Base-by-base conservation (phyloP, 2,113 vertebrate genomes). In the Coryphaenoides rupestris region DNA sequence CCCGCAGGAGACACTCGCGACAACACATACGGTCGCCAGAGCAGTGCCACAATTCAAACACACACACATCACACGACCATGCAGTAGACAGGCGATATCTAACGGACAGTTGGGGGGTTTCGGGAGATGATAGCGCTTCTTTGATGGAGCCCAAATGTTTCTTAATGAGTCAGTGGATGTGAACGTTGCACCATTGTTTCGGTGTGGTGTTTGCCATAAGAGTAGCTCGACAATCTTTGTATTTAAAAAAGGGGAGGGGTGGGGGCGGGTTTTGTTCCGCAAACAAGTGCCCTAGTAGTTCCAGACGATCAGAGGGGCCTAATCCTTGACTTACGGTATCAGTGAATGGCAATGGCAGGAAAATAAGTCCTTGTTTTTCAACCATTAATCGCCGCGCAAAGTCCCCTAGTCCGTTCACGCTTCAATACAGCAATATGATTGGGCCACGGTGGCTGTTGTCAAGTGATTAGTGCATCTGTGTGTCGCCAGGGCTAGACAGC, bases 331-430 rank as follows among this genome's bases (percentile, higher is more conserved):
- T 81, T 60, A 74, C 55, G 70, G 69, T 84, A 78, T 80, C 72
- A 68, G 54, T 3, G 47, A 74, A 77, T 70, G 65, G 70, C 85
- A 84, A 77, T 26, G 73, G 75, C 66, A 23, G 19, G 22, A 78
- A 81, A 81, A 85, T 77, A 83, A 86, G 62, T 79, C 75, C 72
- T 75, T 86, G 81, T 84, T 84, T 86, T 65, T 80, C 74, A 69
- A 70, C 53, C 59, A 77, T 80, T 81, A 84, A 83, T 86, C 86
- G 84, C 70, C 86, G 84, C 70, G 60, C 1, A 85, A 83, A 80
- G 73, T 78, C 74, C 33, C 3, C 72, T 81, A 84, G 19, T 77
- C 82, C 55, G 28, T 56, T 21, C 59, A 63, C 73, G 65, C 45
- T 21, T 68, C 61, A 59, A 47, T 62, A 53, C 3, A 49, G 65